phyloP scores from a whole-genome alignment of 2,113 vertebrate genomes.

The Chlorocebus sabaeus region DNA sequence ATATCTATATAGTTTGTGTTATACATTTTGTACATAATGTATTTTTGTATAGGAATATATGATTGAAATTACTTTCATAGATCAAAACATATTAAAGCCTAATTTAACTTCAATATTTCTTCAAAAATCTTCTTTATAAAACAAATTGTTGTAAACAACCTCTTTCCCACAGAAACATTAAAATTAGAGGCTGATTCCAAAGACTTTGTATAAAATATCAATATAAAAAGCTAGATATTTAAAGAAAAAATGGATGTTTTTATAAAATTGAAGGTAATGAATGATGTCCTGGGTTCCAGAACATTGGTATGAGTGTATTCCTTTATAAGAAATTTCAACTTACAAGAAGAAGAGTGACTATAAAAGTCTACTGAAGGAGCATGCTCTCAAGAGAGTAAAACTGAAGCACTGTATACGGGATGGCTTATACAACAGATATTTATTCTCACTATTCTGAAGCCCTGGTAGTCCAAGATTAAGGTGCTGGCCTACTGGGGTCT shows the following conservation, averaged over 20 bases:
- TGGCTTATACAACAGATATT: background rate
- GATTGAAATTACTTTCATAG: background rate
- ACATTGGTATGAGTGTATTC: background rate
- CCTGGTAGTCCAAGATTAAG: background rate
- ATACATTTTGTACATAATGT: background rate
- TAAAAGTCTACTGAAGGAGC: too few relatives aligned
- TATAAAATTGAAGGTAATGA: background rate
- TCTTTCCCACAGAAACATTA: background rate
- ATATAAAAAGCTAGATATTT: background rate
- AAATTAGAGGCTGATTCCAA: background rate
- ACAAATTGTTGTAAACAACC: background rate
- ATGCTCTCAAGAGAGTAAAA: background rate
- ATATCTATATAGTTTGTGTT: background rate
- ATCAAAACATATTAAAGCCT: background rate
- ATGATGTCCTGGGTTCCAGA: background rate
- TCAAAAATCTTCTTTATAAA: background rate
- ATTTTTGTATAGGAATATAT: background rate
- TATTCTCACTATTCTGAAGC: background rate
- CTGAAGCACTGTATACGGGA: background rate
- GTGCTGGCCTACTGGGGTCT: too few relatives aligned
- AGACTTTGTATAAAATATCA: background rate
- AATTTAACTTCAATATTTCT: background rate
- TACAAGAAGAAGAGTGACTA: background rate
- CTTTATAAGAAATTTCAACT: background rate
- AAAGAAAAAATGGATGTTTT: background rate